Percentiles rank a stretch among this genome's conserved stretches.
phyloP scores from a whole-genome alignment of 2,797 vertebrate species.

The Hydrolagus colliei region DNA sequence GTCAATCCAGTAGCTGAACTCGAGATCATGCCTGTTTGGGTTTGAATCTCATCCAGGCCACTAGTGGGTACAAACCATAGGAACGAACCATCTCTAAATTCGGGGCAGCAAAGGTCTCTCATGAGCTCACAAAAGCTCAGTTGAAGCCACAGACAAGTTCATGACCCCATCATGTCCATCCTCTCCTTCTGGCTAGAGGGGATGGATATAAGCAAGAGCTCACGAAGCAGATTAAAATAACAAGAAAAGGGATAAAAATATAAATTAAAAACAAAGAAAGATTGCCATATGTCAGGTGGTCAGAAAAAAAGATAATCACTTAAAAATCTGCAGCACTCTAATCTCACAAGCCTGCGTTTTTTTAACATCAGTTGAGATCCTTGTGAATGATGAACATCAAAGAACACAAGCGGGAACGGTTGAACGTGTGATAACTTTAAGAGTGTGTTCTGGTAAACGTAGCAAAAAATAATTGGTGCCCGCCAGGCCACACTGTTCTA shows the following conservation, averaged over 20 bases:
- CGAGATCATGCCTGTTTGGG: background rate
- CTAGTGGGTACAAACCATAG: background rate
- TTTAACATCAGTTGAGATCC: background rate
- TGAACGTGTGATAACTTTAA: no score
- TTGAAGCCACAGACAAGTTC: background rate
- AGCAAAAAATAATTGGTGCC: no score
- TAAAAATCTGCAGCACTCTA: background rate
- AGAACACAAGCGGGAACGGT: background rate
- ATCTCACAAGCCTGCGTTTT: background rate
- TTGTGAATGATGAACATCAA: background rate
- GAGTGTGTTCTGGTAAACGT: no score
- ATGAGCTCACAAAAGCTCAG: background rate
- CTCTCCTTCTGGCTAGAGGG: background rate
- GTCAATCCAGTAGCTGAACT: background rate
- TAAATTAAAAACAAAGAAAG: constrained; percentile 12
- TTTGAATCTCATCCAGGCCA: background rate
- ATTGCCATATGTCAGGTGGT: background rate
- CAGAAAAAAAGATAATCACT: background rate
- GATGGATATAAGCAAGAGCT: background rate
- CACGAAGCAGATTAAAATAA: background rate
- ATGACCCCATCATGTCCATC: background rate
- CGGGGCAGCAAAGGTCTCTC: background rate
- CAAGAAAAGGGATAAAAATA: background rate
- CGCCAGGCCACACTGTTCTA: no score
- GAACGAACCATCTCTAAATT: no score